A percentile compares a stretch with the other conserved stretches of the same genome.
phyloP scores from a whole-genome alignment of 2,888 invertebrate species.

The Drosophila anomalipes region DNA sequence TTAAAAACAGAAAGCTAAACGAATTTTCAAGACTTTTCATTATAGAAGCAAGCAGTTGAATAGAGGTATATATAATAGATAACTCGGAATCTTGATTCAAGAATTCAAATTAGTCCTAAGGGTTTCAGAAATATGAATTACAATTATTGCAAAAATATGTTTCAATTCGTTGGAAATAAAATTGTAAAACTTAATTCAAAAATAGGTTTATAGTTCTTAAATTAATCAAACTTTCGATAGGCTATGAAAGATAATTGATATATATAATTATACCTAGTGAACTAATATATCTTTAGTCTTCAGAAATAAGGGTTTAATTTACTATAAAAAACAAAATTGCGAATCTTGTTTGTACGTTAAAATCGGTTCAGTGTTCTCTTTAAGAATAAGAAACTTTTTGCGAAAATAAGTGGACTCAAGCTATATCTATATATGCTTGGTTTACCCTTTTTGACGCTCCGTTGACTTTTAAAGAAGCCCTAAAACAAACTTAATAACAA shows the following conservation, averaged over 20 bases:
- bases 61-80: not conserved
- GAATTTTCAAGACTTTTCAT: not conserved
- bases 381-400: not conserved
- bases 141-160: not conserved
- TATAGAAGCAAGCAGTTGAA: not conserved
- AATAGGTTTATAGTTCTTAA: not conserved
- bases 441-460: not conserved
- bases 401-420: not conserved
- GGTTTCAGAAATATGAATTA: not conserved
- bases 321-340: no score
- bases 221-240: not conserved
- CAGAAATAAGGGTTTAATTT: no score
- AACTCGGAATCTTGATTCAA: not conserved
- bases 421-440: not conserved
- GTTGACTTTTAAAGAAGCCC: not conserved
- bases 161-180: not conserved
- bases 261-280: no score
- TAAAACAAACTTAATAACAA: constrained; percentile 2
- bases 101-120: not conserved
- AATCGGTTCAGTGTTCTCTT: not conserved
- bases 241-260: not conserved
- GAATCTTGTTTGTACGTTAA: no score
- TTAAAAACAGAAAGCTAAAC: not conserved
- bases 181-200: not conserved
- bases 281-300: no score